Conservation (phyloP, 2,113 vertebrate species). For the Monopterus albus region DNA sequence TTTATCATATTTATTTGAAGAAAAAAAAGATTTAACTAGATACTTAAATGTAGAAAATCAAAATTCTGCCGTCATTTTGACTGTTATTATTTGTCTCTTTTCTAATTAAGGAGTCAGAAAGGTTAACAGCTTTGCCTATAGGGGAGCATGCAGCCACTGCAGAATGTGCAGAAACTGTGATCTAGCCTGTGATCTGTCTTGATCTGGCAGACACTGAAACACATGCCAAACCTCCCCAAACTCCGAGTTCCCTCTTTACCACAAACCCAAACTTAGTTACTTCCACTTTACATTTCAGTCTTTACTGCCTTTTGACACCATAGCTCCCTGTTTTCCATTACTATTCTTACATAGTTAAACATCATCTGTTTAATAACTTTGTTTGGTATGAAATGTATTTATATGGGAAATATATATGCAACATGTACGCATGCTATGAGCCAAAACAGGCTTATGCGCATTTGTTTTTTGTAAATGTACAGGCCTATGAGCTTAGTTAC, state of each 20-base stretch:
- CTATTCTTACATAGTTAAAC: slow-evolving; percentile 37
- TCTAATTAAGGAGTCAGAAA: slow-evolving; percentile 26
- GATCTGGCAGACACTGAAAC: slow-evolving; percentile 38
- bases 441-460: slow-evolving; percentile 50
- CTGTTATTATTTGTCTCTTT: slow-evolving; percentile 49
- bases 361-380: slow-evolving; percentile 42
- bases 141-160: slow-evolving; percentile 32
- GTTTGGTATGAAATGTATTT: slow-evolving; percentile 73
- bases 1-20: slow-evolving; percentile 33
- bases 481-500: slow-evolving; percentile 30
- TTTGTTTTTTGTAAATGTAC: slow-evolving; percentile 50
- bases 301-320: slow-evolving; percentile 15
- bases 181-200: slow-evolving; percentile 15
- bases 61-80: slow-evolving; percentile 54
- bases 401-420: slow-evolving; percentile 73
- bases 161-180: slow-evolving; percentile 38
- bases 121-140: slow-evolving; percentile 47
- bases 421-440: slow-evolving; percentile 81
- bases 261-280: slow-evolving; percentile 16
- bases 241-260: background rate
- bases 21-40: slow-evolving; percentile 65
- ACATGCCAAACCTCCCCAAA: slow-evolving; percentile 47
- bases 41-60: slow-evolving; percentile 68
- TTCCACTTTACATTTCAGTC: slow-evolving; percentile 9
- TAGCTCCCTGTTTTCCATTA: slow-evolving; percentile 6